Percentiles rank a stretch among this genome's conserved stretches.
Conservation (phyloP, 2,113 vertebrate genomes). For the Indicator indicator region DNA sequence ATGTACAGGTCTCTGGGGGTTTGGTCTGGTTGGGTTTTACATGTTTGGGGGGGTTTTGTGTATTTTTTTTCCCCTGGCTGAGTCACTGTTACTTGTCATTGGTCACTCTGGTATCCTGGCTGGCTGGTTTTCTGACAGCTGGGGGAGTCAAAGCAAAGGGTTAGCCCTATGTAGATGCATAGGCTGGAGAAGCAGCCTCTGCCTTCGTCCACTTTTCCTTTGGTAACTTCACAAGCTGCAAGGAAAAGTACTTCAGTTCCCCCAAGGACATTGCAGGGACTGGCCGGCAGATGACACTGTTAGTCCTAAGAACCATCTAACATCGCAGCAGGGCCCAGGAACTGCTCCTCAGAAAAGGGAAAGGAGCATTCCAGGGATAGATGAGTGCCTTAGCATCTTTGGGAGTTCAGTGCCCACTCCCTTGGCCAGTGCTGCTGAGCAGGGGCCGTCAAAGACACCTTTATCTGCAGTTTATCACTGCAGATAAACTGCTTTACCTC, state of each 20-base stretch:
- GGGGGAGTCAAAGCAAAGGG: background rate
- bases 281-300: constrained; percentile 53
- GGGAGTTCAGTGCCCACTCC: background rate
- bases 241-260: no score
- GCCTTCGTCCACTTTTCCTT: background rate
- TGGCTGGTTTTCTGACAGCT: background rate
- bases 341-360: fast-evolving
- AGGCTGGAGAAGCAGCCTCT: background rate
- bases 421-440: background rate
- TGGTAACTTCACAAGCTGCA: background rate
- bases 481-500: background rate
- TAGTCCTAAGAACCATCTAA: background rate
- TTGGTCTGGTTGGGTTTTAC: background rate
- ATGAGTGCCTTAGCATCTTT: background rate
- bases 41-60: background rate
- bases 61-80: background rate
- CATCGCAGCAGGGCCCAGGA: fast-evolving
- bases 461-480: background rate
- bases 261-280: background rate
- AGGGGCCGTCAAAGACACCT: fast-evolving
- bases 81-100: background rate
- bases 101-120: background rate
- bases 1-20: background rate
- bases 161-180: background rate
- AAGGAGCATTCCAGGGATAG: fast-evolving